Conservation (phyloP, 1,140 invertebrate genomes). For the Bombus affinis region DNA sequence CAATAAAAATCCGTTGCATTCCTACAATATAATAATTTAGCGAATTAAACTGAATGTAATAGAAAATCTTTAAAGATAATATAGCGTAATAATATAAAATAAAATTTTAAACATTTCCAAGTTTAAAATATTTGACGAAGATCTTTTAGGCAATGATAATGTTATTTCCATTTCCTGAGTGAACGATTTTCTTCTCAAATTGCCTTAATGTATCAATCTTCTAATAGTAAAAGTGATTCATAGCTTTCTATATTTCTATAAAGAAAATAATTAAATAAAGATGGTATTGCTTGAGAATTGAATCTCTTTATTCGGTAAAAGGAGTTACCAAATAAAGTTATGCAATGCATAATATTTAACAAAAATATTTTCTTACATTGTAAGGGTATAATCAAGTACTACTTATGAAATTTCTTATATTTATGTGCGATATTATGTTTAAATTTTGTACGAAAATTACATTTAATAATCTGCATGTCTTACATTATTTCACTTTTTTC, state of each 20-base stretch:
- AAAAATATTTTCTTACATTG: background rate
- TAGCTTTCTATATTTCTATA: background rate
- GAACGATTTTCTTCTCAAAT: conserved; percentile 3
- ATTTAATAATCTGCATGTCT: too few relatives aligned
- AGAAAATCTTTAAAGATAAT: background rate
- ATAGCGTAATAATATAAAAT: background rate
- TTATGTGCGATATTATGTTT: background rate
- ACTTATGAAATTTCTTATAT: background rate
- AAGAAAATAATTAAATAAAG: background rate
- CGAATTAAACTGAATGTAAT: background rate
- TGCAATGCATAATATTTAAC: background rate
- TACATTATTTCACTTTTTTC: conserved; percentile 19
- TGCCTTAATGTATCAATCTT: too few relatives aligned
- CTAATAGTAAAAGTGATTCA: too few relatives aligned
- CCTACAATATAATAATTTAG: background rate
- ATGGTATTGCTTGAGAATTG: background rate
- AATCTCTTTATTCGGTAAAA: background rate
- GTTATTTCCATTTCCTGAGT: background rate
- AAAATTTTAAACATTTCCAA: background rate
- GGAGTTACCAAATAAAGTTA: background rate
- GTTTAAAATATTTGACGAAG: background rate
- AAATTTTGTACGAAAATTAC: background rate
- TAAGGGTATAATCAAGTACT: too few relatives aligned
- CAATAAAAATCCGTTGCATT: background rate
- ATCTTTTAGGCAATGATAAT: background rate